These are phyloP conservation scores for Aphidius ervi DNA, from an alignment of 1,140 invertebrate genomes.

Conservation along the genomic window DNA sequence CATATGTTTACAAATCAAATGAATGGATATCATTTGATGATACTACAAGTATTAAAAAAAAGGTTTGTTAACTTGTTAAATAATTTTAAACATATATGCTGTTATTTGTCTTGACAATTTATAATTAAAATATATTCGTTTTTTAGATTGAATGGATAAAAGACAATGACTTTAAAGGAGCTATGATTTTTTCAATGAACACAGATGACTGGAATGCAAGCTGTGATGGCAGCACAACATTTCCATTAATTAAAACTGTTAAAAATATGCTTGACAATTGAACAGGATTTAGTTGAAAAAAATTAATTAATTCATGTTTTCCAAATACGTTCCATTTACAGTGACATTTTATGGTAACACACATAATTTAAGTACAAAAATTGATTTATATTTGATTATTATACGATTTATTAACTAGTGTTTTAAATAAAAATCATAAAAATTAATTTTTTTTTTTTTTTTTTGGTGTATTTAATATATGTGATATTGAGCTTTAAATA, in stretches of 20 bases:
- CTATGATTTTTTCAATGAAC: slow-evolving; percentile 75
- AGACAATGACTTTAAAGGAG: slow-evolving; percentile 61
- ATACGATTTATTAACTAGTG: no score
- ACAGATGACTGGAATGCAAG: slow-evolving; percentile 63
- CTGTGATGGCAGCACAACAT: slow-evolving; percentile 38
- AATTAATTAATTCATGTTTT: no score
- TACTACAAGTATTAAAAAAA: slow-evolving; percentile 66
- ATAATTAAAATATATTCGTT: slow-evolving; percentile 24
- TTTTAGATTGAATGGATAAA: slow-evolving; percentile 61
- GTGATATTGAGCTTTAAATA: no score
- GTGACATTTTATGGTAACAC: no score
- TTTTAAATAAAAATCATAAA: no score
- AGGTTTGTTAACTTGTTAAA: slow-evolving; percentile 47
- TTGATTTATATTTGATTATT: no score
- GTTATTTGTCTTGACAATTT: slow-evolving; percentile 24
- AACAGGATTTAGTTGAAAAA: no score
- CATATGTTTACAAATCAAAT: slow-evolving; percentile 67
- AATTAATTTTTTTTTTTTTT: no score
- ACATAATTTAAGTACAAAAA: no score
- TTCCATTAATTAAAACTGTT: slow-evolving; percentile 37
- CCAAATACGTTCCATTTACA: no score
- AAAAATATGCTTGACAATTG: neutral
- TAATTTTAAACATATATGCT: slow-evolving; percentile 18
- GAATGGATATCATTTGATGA: slow-evolving; percentile 92
- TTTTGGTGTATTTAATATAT: no score